These are phyloP conservation scores for Bimastos eiseni DNA, from an alignment of 2,888 invertebrate genomes.

Conservation along the genomic window DNA sequence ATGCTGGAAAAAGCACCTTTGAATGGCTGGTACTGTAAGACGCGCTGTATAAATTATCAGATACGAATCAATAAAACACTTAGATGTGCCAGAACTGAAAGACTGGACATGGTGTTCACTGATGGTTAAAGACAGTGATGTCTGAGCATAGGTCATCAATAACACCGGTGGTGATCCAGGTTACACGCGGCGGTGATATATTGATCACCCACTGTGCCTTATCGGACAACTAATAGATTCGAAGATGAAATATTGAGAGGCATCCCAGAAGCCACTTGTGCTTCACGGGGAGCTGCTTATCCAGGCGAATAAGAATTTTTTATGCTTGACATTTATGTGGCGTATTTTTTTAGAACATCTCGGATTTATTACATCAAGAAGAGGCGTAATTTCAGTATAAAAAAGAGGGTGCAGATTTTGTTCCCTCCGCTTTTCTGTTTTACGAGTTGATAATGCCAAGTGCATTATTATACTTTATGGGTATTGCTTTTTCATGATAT, in stretches of 20 bases:
- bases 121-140: not conserved
- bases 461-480: not conserved
- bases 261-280: not conserved
- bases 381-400: not conserved
- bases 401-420: not conserved
- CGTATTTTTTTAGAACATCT: not conserved
- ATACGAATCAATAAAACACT: not conserved
- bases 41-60: no score
- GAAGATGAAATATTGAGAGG: not conserved
- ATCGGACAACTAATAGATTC: not conserved
- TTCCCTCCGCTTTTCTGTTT: not conserved
- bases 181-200: not conserved
- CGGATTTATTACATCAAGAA: not conserved
- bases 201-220: not conserved
- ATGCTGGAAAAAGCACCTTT: no score
- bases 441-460: not conserved
- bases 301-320: not conserved
- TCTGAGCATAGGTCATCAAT: not conserved
- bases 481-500: not conserved
- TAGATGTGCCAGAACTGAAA: not conserved
- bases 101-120: not conserved
- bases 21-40: no score
- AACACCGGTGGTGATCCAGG: not conserved
- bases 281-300: not conserved
- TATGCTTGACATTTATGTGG: not conserved